phyloP scores from a whole-genome alignment of 2,113 vertebrate genomes.

The Delphinus delphis region DNA sequence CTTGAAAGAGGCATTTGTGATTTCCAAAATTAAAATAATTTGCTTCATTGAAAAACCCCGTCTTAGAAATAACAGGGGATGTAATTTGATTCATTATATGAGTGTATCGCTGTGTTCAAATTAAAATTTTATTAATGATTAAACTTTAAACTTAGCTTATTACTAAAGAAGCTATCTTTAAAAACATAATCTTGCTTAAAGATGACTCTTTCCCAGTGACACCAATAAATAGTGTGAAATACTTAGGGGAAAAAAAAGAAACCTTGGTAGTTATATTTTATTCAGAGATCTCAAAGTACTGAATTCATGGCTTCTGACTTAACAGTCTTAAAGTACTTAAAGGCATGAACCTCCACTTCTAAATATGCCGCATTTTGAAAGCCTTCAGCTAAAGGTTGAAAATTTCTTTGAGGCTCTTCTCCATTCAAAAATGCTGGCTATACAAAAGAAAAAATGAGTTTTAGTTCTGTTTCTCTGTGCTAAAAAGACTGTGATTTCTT shows the following conservation, averaged over 20 bases:
- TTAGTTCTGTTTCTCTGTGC: conserved; percentile 63
- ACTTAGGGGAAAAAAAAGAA: conserved; percentile 33
- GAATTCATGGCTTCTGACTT: conserved; percentile 62
- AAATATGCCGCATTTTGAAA: conserved; percentile 60
- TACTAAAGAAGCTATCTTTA: conserved; percentile 40
- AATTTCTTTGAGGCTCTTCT: conserved; percentile 64
- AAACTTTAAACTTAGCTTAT: conserved; percentile 40
- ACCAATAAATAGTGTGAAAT: conserved; percentile 48
- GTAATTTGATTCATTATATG: conserved; percentile 50
- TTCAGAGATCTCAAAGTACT: conserved; percentile 50
- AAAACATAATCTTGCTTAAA: conserved; percentile 44
- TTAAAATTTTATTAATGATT: conserved; percentile 56
- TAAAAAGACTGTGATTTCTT: conserved; percentile 69
- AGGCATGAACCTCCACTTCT: conserved; percentile 49
- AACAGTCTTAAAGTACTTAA: conserved; percentile 54
- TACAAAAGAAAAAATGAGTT: conserved; percentile 70
- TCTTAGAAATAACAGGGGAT: conserved; percentile 40
- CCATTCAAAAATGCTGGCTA: conserved; percentile 69
- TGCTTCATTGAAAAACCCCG: conserved; percentile 39
- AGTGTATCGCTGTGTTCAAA: conserved; percentile 43
- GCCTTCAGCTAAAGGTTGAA: conserved; percentile 51
- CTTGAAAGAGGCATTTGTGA: conserved; percentile 22
- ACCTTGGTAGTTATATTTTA: conserved; percentile 54
- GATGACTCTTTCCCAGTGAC: conserved; percentile 24
- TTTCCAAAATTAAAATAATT: conserved; percentile 59